Percentiles rank a stretch among this genome's conserved stretches.
phyloP scores from a whole-genome alignment of 2,113 vertebrate genomes.

The Puffinus mauretanicus region DNA sequence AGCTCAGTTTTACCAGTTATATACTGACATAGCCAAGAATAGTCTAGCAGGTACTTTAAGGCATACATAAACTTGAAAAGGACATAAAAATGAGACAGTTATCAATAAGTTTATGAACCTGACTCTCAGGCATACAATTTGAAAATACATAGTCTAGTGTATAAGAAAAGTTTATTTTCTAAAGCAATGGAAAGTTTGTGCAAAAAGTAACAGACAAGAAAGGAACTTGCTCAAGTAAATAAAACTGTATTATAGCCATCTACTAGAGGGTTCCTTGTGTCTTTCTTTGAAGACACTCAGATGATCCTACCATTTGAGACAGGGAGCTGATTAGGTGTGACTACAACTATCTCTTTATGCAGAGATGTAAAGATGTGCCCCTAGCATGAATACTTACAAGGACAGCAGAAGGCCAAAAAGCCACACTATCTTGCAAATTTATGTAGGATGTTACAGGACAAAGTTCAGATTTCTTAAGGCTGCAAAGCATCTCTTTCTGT shows the following conservation, averaged over 20 bases:
- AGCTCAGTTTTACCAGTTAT: neutral
- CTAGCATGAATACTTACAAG: neutral
- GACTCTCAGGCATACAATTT: neutral
- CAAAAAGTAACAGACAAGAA: neutral
- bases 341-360: neutral
- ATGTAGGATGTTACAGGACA: neutral
- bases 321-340: neutral
- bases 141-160: neutral
- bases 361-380: accelerated
- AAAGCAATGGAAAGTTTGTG: neutral
- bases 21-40: neutral
- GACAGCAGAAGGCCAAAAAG: neutral
- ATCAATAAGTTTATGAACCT: neutral
- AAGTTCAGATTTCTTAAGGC: neutral
- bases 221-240: neutral
- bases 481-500: neutral
- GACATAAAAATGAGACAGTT: neutral
- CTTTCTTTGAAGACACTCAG: neutral
- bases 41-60: neutral
- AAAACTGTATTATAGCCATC: neutral
- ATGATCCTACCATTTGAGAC: neutral
- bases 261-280: neutral
- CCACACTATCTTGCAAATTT: neutral
- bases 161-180: neutral
- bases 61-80: neutral